A percentile compares a stretch with the other conserved stretches of the same genome.
These are phyloP conservation scores for Pteromalus puparum DNA, from an alignment of 1,140 invertebrate species.

Conservation along the genomic window DNA sequence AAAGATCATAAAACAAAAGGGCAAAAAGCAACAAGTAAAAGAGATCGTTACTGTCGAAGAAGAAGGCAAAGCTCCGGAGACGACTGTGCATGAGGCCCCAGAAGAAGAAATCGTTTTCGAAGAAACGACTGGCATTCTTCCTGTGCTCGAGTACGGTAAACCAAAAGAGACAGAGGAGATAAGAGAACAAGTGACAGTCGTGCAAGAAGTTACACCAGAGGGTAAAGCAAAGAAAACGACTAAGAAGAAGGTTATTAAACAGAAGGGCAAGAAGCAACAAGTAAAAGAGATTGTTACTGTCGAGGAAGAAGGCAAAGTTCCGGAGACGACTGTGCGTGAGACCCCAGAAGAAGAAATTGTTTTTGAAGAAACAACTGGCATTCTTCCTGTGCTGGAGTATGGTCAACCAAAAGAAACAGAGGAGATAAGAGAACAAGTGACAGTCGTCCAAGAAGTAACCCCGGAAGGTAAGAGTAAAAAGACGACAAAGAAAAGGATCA, in stretches of 20 bases:
- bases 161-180: conserved; percentile 39
- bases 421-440: neutral
- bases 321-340: conserved; percentile 45
- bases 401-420: too few relatives aligned
- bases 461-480: conserved; percentile 45
- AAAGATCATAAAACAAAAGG: conserved; percentile 61
- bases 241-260: conserved; percentile 54
- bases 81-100: conserved; percentile 58
- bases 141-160: conserved; percentile 62
- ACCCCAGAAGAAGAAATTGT: conserved; percentile 50
- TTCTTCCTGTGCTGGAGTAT: too few relatives aligned
- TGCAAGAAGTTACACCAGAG: conserved; percentile 57
- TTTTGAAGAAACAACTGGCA: conserved; percentile 35
- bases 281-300: conserved; percentile 44
- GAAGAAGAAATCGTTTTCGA: conserved; percentile 49
- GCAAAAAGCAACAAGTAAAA: conserved; percentile 70
- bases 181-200: neutral
- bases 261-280: conserved; percentile 56
- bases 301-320: conserved; percentile 52
- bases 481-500: conserved; percentile 28
- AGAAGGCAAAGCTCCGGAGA: conserved; percentile 70
- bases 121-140: conserved; percentile 10
- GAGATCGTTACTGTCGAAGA: conserved; percentile 75
- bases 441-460: conserved; percentile 51
- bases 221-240: conserved; percentile 65